These are phyloP conservation scores for Drosophila pandora DNA, from an alignment of 1,140 invertebrate species.

Conservation along the genomic window DNA sequence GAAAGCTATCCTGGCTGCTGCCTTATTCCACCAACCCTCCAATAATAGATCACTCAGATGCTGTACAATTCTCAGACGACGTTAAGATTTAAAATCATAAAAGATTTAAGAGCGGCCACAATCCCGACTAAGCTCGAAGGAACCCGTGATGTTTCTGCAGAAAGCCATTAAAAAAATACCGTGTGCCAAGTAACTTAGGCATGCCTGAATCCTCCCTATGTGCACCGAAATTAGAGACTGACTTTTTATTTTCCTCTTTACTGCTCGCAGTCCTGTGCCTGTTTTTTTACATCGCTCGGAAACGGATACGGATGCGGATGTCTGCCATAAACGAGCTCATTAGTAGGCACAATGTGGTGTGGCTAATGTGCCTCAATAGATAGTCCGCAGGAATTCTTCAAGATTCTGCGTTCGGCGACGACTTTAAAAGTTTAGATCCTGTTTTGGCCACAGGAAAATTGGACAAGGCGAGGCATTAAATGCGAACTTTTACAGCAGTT, in stretches of 20 bases:
- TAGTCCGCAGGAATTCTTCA: conserved; percentile 31
- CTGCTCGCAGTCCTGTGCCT: background rate
- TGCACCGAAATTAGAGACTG: conserved; percentile 34
- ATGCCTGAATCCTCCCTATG: conserved; percentile 11
- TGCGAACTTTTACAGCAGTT: conserved; percentile 64
- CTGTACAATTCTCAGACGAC: no score
- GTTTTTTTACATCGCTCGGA: conserved; percentile 43
- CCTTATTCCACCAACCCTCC: no score
- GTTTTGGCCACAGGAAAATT: conserved; percentile 54
- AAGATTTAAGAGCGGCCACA: conserved; percentile 17
- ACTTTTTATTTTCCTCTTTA: conserved; percentile 22
- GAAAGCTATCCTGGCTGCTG: no score
- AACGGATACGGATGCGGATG: conserved; percentile 65
- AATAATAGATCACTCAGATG: no score
- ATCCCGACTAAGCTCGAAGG: conserved; percentile 18
- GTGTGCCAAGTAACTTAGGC: conserved; percentile 20
- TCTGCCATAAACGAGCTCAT: conserved; percentile 69
- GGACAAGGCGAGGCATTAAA: conserved; percentile 12
- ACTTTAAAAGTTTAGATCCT: conserved; percentile 49
- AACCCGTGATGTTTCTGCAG: conserved; percentile 42
- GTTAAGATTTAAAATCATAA: conserved; percentile 16
- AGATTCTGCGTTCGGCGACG: conserved; percentile 1
- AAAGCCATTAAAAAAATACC: conserved; percentile 31
- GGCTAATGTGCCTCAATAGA: conserved; percentile 45
- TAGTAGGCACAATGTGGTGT: conserved; percentile 68